Percentiles rank a stretch among this genome's conserved stretches.
phyloP scores from a whole-genome alignment of 2,888 invertebrate genomes.

The Embidobia sp. region DNA sequence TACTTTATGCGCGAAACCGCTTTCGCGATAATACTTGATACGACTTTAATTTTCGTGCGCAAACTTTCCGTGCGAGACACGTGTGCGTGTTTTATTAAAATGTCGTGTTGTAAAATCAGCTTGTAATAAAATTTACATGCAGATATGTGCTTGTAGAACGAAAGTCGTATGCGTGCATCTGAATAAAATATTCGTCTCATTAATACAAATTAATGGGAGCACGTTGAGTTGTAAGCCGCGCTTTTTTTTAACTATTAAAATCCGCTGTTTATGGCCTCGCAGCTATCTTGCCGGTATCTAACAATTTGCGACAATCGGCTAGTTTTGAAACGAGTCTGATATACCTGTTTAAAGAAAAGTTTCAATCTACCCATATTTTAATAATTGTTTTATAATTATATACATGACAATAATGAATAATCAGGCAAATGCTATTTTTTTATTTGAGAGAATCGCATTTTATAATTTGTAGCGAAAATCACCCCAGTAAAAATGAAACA shows the following conservation, averaged over 20 bases:
- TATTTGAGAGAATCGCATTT: too few relatives aligned
- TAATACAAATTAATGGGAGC: slow-evolving; percentile 56
- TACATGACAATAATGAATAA: too few relatives aligned
- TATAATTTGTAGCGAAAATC: too few relatives aligned
- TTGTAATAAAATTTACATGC: slow-evolving; percentile 63
- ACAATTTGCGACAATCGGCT: slow-evolving; percentile 3
- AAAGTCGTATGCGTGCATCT: slow-evolving; percentile 53
- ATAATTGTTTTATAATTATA: too few relatives aligned
- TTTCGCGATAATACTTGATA: slow-evolving; percentile 43
- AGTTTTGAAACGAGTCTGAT: too few relatives aligned
- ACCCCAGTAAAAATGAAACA: too few relatives aligned
- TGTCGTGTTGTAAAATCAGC: slow-evolving; percentile 60
- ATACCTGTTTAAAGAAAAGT: too few relatives aligned
- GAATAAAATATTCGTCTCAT: slow-evolving; percentile 59
- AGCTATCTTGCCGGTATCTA: slow-evolving; percentile 9
- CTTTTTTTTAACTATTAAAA: slow-evolving; percentile 32
- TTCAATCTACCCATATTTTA: too few relatives aligned
- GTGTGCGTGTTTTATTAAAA: slow-evolving; percentile 61
- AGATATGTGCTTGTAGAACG: slow-evolving; percentile 49
- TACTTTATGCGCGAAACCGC: slow-evolving; percentile 21
- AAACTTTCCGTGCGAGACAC: slow-evolving; percentile 50
- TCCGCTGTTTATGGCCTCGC: slow-evolving; percentile 8
- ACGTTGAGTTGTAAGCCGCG: slow-evolving; percentile 2
- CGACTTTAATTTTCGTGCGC: slow-evolving; percentile 46
- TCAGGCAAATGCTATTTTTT: too few relatives aligned